Evolutionary conservation across 2,113 vertebrate genomes (phyloP).

Genomic region (Neotragus moschatus): DNA sequence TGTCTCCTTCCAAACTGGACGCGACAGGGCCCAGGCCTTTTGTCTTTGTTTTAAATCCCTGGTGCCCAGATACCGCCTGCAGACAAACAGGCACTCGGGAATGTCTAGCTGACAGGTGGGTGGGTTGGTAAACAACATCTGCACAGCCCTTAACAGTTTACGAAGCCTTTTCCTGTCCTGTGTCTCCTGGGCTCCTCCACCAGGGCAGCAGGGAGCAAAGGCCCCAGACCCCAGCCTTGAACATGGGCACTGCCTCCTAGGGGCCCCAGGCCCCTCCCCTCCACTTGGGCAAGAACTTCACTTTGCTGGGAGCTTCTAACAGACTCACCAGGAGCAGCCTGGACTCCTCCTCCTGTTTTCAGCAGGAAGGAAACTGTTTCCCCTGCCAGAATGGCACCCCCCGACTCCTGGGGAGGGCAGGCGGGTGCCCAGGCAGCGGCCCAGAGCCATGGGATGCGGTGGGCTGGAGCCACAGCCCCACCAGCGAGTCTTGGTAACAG

Average conservation of each 20-base stretch:
- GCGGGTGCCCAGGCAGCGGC: constrained; percentile 24
- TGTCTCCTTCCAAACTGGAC: constrained; percentile 44
- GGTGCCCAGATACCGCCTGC: constrained; percentile 41
- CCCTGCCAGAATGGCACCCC: neutral
- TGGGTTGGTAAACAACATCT: constrained; percentile 63
- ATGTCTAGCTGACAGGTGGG: constrained; percentile 63
- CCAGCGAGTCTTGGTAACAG: constrained; percentile 82
- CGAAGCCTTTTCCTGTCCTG: neutral
- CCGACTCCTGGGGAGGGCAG: neutral
- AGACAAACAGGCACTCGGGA: constrained; percentile 57
- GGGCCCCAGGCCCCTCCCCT: neutral
- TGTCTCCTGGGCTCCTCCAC: neutral
- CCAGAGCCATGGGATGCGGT: constrained; percentile 2
- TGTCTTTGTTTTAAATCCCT: constrained; percentile 64
- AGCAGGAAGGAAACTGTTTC: neutral
- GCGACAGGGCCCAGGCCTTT: neutral
- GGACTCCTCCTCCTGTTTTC: neutral
- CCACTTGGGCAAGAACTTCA: neutral
- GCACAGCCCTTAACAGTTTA: constrained; percentile 44
- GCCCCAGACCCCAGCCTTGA: neutral
- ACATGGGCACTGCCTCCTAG: too few relatives aligned
- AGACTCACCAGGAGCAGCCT: neutral
- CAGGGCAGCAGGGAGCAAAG: neutral
- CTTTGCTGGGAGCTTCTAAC: neutral
- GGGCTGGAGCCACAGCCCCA: constrained; percentile 31